A percentile compares a stretch with the other conserved stretches of the same genome.
Evolutionary conservation across 1,140 invertebrate genomes (phyloP).

Genomic region (Hestina assimilis): DNA sequence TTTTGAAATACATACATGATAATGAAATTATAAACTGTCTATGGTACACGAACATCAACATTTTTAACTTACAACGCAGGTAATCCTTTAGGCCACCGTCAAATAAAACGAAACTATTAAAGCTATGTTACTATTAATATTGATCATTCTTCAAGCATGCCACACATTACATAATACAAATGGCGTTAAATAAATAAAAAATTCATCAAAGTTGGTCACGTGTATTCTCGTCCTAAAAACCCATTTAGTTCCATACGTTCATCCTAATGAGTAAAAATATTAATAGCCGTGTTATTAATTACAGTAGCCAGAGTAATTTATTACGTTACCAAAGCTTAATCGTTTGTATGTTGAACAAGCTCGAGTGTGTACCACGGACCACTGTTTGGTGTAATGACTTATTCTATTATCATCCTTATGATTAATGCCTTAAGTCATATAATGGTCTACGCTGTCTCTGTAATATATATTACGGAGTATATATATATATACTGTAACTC

Average conservation of each 20-base stretch:
- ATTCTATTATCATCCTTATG: not conserved
- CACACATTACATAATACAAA: too few relatives aligned
- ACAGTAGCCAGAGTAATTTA: slow-evolving; percentile 40
- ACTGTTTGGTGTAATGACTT: not conserved
- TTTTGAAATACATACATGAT: too few relatives aligned
- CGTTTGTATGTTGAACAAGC: slow-evolving; percentile 24
- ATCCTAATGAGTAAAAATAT: slow-evolving; percentile 47
- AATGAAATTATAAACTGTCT: too few relatives aligned
- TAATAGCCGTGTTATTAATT: slow-evolving; percentile 43
- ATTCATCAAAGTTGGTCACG: not conserved
- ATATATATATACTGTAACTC: too few relatives aligned
- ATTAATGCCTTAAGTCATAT: not conserved
- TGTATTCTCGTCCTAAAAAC: slow-evolving; percentile 21
- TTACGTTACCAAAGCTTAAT: slow-evolving; percentile 40
- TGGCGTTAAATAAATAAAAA: not conserved
- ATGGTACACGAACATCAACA: too few relatives aligned
- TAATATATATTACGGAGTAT: too few relatives aligned
- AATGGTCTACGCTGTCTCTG: too few relatives aligned
- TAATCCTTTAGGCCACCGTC: too few relatives aligned
- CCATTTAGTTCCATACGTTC: slow-evolving; percentile 32
- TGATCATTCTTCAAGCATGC: too few relatives aligned
- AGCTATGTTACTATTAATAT: too few relatives aligned
- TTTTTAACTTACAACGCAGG: too few relatives aligned
- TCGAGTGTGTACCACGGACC: slow-evolving; percentile 4
- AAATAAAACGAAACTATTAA: too few relatives aligned